Percentiles rank a stretch among this genome's conserved stretches.
Conservation (phyloP, 2,888 invertebrate species). For the Metallyticus violacea region DNA sequence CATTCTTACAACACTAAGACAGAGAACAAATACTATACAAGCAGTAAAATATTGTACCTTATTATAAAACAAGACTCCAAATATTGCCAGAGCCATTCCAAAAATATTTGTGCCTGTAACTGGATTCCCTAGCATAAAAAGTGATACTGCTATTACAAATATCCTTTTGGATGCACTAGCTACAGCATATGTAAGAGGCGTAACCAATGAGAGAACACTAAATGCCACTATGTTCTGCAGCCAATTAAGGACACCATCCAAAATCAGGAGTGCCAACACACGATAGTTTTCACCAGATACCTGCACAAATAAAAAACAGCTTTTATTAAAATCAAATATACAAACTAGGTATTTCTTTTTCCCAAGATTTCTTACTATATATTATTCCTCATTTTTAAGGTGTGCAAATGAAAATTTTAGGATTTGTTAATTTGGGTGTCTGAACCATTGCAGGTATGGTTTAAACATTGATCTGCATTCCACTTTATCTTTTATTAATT, state of each 20-base stretch:
- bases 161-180: constrained; percentile 94
- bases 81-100: constrained; percentile 87
- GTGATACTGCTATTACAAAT: constrained; percentile 83
- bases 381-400: no score
- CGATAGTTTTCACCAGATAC: constrained; percentile 52
- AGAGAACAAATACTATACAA: constrained; percentile 34
- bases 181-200: constrained; percentile 94
- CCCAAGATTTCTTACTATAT: no score
- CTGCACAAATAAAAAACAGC: constrained; percentile 40
- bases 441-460: no score
- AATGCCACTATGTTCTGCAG: constrained; percentile 94
- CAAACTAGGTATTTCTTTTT: no score
- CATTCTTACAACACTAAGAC: no score
- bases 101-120: constrained; percentile 81
- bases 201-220: constrained; percentile 83
- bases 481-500: no score
- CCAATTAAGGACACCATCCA: constrained; percentile 89
- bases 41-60: constrained; percentile 58
- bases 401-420: no score
- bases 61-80: constrained; percentile 89
- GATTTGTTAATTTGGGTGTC: no score
- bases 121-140: constrained; percentile 85
- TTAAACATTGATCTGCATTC: no score
- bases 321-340: background rate
- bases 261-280: constrained; percentile 59